Evolutionary conservation across 37 sponge, comb jelly and placozoan species (phyloP).

Genomic region (Agelas oroides): DNA sequence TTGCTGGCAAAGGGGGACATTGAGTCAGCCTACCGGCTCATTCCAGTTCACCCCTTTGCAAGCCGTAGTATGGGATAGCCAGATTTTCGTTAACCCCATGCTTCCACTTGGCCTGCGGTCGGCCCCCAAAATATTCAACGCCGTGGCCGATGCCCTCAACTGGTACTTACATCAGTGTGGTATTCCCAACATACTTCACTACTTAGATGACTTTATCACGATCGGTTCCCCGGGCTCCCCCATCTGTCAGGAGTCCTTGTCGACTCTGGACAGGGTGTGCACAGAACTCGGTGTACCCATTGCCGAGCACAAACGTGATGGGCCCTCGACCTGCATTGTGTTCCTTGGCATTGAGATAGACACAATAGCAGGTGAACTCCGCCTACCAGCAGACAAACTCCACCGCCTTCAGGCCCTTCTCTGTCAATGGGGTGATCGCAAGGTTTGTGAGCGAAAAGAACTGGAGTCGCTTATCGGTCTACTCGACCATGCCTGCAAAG

Average conservation of each 20-base stretch:
- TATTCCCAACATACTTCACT: conserved; percentile 22
- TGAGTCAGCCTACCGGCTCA: conserved; percentile 7
- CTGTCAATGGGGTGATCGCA: not conserved
- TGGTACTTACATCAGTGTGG: conserved; percentile 29
- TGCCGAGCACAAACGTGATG: conserved; percentile 43
- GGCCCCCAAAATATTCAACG: conserved; percentile 41
- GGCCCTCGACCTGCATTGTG: conserved; percentile 24
- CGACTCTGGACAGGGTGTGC: not conserved
- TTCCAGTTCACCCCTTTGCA: conserved; percentile 30
- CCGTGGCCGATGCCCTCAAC: conserved; percentile 30
- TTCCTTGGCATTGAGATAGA: conserved; percentile 55
- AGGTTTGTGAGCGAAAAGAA: not conserved
- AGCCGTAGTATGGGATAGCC: conserved; percentile 15
- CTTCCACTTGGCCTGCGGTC: conserved; percentile 40
- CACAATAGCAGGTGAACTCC: conserved; percentile 1
- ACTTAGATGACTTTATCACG: conserved; percentile 59
- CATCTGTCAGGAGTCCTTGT: not conserved
- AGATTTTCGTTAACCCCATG: conserved; percentile 26
- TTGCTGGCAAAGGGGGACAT: conserved; percentile 9
- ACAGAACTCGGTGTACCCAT: conserved; percentile 35
- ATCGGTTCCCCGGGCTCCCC: conserved; percentile 23
- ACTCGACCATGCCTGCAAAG: conserved; percentile 43
- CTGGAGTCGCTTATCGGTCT: conserved; percentile 47
- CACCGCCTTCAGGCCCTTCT: not conserved
- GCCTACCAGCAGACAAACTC: conserved; percentile 51